Evolutionary conservation across 2,113 vertebrate species (phyloP), one percentile per base, ranked within the genome.

Genomic region (Cnemophilus loriae): DNA sequence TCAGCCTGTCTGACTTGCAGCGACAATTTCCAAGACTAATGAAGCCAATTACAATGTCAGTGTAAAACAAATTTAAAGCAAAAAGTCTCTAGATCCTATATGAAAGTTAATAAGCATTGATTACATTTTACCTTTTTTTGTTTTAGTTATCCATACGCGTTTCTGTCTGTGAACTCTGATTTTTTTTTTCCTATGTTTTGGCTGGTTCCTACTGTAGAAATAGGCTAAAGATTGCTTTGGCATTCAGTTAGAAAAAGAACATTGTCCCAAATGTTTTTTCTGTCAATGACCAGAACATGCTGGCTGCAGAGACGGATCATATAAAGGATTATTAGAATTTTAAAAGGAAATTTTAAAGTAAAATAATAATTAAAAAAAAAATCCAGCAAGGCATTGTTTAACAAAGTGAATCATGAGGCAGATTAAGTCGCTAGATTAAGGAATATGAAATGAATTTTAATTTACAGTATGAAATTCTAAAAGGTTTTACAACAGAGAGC

Each of bases 21-120:
- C n/a, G 94, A 97, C 96, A 96, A 96, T 97, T 97, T 97, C 89
- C 91, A 95, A 96, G 95, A 96, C 87, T 95, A 95, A 97, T 96
- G 95, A 97, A 97, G 89, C 82, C 92, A 96, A 97, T 97, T 96
- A 96, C 52, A 92, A 91, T 47, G 88, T 95, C 96, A 89, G 75
- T 83, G 87, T 91, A 97, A 97, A 97, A 93, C 78, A 90, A 81
- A 86, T 96, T 93, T 83, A 35, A 95, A 94, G 35, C 82, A 94
- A 95, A 94, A 95, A 89, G 68, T 95, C 91, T 96, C 52, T 97
- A 93, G 88, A 92, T 94, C 75, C 92, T 95, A 69, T 96, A 84
- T 96, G 92, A 81, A 96, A 94, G 84, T 79, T 95, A 74, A 84
- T 88, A 97, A 97, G 88, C 81, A 94, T 96, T 89, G 70, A 94